Evolutionary conservation across 2,797 vertebrate genomes (phyloP), one percentile per base, ranked within the genome.

Genomic region (Selene dorsalis): DNA sequence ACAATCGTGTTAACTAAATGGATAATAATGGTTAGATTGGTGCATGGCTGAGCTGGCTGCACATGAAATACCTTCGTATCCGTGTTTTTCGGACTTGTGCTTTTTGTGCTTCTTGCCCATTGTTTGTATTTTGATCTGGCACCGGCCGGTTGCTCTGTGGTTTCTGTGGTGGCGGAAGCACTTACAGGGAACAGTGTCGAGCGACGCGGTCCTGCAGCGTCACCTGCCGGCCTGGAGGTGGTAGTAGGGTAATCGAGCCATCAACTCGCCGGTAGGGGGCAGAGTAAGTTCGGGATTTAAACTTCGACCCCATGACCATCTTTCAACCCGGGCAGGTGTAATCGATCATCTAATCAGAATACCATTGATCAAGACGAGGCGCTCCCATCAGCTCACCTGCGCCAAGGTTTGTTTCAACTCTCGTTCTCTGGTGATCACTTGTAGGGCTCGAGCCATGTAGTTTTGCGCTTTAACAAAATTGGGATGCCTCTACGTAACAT

Each of bases 71-170:
- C 97, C 98, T 91, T 97, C 97, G 84, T 96, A 94, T 73, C 93
- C 93, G 79, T 97, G 96, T 85, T 96, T 97, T 45, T 98, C 98
- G 66, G 96, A 96, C 93, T 97, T 98, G 85, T 98, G 97, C 79
- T 97, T 98, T 91, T 99, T 99, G 89, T 99, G 97, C 79, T 99
- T 99, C 94, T 97, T 98, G 72, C 97, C 97, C 98, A 98, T 98
- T 86, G 92, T 95, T 91, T 92, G 83, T 88, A 32, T 89, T 88
- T 87, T 80, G 57, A 68, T 43, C 57, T 18, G 61, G 10, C 18
- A 53, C 45, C 66, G 41, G 22, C 57, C 38, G 61, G 66, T 57
- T 24, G 8, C 30, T 66, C 64, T 67, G 56, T 39, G 69, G 38
- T 50, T 59, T 39, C 57, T 28, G 22, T 55, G 35, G 4, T 65